Percentiles rank a stretch among this genome's conserved stretches.
phyloP scores from a whole-genome alignment of 2,888 invertebrate genomes.

The Tridacna gigas region DNA sequence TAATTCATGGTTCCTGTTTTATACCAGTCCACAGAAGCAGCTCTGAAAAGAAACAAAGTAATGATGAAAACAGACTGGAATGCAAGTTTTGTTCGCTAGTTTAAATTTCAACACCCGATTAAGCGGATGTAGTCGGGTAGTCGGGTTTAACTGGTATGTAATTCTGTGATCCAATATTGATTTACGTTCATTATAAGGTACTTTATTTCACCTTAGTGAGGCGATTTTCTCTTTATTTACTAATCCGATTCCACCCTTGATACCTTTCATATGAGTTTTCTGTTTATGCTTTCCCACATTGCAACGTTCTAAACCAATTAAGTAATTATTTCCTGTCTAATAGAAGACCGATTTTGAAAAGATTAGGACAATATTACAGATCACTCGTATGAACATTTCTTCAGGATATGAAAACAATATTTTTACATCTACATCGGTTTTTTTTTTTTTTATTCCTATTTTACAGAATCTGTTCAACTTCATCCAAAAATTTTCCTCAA shows the following conservation, averaged over 20 bases:
- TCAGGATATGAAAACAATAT: no score
- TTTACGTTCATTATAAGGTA: constrained; percentile 22
- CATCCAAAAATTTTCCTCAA: no score
- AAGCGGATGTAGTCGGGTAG: constrained; percentile 15
- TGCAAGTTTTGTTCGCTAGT: neutral
- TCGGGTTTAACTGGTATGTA: constrained; percentile 6
- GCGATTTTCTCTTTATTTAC: constrained; percentile 18
- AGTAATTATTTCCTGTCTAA: neutral
- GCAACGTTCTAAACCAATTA: neutral
- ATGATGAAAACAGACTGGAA: neutral
- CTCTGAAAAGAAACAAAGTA: constrained; percentile 11
- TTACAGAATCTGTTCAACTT: no score
- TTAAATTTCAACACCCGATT: constrained; percentile 21
- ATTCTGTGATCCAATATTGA: constrained; percentile 30
- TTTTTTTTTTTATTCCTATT: no score
- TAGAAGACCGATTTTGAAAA: no score
- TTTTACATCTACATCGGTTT: no score
- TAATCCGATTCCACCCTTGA: constrained; percentile 23
- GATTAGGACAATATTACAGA: no score
- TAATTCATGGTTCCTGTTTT: neutral
- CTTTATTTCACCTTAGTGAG: constrained; percentile 17
- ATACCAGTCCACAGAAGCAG: neutral
- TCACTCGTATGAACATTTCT: no score
- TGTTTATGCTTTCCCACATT: neutral
- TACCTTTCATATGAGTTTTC: neutral